Evolutionary conservation across 2,888 invertebrate genomes (phyloP).

Genomic region (Drosophila aldrichi): DNA sequence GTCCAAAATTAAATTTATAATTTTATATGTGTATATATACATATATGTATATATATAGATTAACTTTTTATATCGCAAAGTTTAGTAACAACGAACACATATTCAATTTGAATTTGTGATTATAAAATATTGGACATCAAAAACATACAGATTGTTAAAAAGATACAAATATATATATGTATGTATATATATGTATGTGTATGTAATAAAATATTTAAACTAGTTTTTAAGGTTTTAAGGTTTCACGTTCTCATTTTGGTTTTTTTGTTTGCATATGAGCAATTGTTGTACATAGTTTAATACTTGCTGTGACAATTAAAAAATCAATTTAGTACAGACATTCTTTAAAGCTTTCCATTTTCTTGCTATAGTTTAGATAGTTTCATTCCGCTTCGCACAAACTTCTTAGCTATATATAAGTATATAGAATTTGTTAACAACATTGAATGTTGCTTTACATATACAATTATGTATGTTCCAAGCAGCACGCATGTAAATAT

Average conservation of each 20-base stretch:
- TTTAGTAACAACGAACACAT: constrained; percentile 71
- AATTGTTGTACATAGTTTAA: constrained; percentile 56
- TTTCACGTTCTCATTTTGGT: neutral
- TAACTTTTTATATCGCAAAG: constrained; percentile 44
- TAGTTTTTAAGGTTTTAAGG: constrained; percentile 43
- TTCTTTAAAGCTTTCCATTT: constrained; percentile 70
- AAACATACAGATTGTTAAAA: constrained; percentile 78
- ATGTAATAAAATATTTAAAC: constrained; percentile 66
- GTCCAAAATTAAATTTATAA: constrained; percentile 50
- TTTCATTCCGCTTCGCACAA: constrained; percentile 26
- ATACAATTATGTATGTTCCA: constrained; percentile 19
- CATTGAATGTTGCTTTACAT: constrained; percentile 45
- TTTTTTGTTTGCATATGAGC: constrained; percentile 46
- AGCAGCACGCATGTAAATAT: constrained; percentile 31
- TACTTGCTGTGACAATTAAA: constrained; percentile 63
- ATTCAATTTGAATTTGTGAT: constrained; percentile 65
- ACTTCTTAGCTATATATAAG: constrained; percentile 24
- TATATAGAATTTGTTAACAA: constrained; percentile 33
- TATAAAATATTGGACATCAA: constrained; percentile 76
- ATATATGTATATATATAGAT: constrained; percentile 25
- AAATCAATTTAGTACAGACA: constrained; percentile 63
- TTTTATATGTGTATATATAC: constrained; percentile 12
- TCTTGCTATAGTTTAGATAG: constrained; percentile 49
- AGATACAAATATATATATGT: constrained; percentile 66
- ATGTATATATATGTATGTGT: neutral